phyloP scores from a whole-genome alignment of 2,113 vertebrate genomes.

The Triplophysa rosa region DNA sequence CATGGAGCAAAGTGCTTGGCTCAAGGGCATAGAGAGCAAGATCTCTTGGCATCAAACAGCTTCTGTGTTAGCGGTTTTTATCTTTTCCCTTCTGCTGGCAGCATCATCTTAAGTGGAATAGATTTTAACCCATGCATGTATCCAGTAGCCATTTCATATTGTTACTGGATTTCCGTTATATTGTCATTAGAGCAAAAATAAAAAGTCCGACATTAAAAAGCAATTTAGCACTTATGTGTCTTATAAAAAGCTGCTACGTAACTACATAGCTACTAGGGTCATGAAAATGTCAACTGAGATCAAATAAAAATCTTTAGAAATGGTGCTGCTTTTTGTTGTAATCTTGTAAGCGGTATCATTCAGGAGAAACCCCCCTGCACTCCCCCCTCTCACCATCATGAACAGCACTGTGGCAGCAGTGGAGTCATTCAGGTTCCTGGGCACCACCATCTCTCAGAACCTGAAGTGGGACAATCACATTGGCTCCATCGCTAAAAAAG shows the following conservation, averaged over 20 bases:
- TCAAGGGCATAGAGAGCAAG: conserved; percentile 2
- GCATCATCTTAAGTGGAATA: background rate
- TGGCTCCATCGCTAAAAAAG: no score
- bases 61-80: background rate
- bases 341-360: no score
- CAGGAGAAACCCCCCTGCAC: no score
- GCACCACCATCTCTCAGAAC: no score
- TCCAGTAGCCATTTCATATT: background rate
- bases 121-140: background rate
- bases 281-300: background rate
- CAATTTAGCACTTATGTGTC: background rate
- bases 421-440: no score
- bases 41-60: background rate
- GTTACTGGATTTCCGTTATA: background rate
- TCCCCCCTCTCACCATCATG: no score
- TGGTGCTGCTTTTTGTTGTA: background rate
- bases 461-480: no score
- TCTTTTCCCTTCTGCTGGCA: background rate
- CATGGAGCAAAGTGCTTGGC: conserved; percentile 33
- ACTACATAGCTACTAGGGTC: background rate
- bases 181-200: background rate
- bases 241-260: background rate
- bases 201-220: background rate
- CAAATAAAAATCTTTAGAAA: background rate
- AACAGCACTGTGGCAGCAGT: no score